phyloP scores from a whole-genome alignment of 1,140 invertebrate species.

The Orchesella cincta region DNA sequence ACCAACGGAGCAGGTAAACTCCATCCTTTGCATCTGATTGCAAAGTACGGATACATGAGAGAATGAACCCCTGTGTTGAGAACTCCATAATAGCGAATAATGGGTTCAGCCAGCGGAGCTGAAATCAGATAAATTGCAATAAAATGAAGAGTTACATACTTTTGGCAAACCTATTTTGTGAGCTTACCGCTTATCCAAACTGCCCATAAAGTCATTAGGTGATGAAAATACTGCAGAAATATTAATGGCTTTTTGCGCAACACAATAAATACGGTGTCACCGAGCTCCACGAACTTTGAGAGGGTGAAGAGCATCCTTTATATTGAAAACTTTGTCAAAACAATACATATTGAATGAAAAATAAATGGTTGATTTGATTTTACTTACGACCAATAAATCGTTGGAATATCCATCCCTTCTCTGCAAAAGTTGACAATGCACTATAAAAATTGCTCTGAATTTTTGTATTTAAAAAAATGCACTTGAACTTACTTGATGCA shows the following conservation, averaged over 20 bases:
- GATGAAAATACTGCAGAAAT: slow-evolving; percentile 46
- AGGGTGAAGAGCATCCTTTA: slow-evolving; percentile 35
- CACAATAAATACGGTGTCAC: slow-evolving; percentile 46
- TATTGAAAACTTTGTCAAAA: slow-evolving; percentile 16
- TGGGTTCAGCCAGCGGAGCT: slow-evolving; percentile 40
- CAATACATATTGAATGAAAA: not conserved
- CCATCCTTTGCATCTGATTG: too few species aligned
- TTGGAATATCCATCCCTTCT: not conserved
- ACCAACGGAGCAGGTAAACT: slow-evolving; percentile 31
- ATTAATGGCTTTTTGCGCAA: slow-evolving; percentile 46
- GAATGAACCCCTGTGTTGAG: slow-evolving; percentile 46
- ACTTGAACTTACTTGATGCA: not conserved
- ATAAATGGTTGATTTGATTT: too few species aligned
- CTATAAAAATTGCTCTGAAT: too few species aligned
- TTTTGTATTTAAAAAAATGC: too few species aligned
- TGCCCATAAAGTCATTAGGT: slow-evolving; percentile 12
- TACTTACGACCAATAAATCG: slow-evolving; percentile 35
- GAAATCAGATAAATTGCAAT: too few species aligned
- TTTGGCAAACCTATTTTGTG: too few species aligned
- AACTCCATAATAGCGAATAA: slow-evolving; percentile 41
- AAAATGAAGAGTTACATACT: too few species aligned
- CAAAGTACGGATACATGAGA: slow-evolving; percentile 45
- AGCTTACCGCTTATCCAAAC: slow-evolving; percentile 27
- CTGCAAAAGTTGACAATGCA: not conserved
- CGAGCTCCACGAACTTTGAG: slow-evolving; percentile 45